Evolutionary conservation across 2,113 vertebrate species (phyloP), one percentile per base, ranked within the genome.

Genomic region (Mixornis gularis): DNA sequence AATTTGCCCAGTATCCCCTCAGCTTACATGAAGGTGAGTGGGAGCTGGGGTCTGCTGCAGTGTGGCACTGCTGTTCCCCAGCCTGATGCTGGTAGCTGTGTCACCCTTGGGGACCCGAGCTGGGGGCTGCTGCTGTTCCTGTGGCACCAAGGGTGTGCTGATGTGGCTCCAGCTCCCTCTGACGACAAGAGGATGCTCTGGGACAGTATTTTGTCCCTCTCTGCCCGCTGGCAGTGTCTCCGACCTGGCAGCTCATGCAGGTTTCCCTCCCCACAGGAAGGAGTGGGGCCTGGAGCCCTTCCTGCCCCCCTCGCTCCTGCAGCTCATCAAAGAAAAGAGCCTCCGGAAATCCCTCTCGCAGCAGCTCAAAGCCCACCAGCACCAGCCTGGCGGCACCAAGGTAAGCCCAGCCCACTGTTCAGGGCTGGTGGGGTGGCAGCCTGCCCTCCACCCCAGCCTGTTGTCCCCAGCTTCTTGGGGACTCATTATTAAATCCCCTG

Each of bases 221-320:
- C 25, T 41, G 58, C 48, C 30, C 3, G 0, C 46, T 17, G 2
- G 40, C 3, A 2, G 38, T 24, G 44, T 58, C 43, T 86, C 65
- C 3, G 8, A 32, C 30, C 32, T 18, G 20, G 41, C 7, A 5
- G 71, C 87, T 95, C 73, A 87, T 25, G 38, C 44, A 52, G 70
- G 65, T 44, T 87, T 95, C 87, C 60, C 87, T 76, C 82, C 68
- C 84, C 79, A 20, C 96, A 99, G 99, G 97, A 99, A 99, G 93
- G 99, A 99, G 81, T 99, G 99, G 99, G 99, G 99, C 27, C 97
- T 99, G 79, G 99, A 99, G 92, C 99, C 99, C 84, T 99, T 99
- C 96, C 98, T 99, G 91, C 99, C 99, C 59, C 98, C 99, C 55
- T 99, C 99, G 9, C 97, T 99, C 63, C 98, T 99, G 79, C 99